phyloP scores from a whole-genome alignment of 2,113 vertebrate genomes.

The Callorhinus ursinus region DNA sequence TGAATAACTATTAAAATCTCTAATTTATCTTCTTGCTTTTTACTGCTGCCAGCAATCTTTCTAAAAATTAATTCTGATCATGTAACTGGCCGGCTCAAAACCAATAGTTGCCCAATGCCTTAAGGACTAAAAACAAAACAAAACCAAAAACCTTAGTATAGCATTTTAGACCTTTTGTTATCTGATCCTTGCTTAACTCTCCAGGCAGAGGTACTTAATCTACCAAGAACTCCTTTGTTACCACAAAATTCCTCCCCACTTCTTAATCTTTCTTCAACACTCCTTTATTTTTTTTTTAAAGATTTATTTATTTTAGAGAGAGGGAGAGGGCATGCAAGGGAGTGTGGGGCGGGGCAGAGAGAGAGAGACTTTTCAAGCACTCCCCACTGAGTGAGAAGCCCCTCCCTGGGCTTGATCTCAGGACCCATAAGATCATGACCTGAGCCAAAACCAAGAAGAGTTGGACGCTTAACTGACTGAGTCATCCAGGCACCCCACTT shows the following conservation, averaged over 20 bases:
- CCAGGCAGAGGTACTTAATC: not conserved
- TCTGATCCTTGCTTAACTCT: constrained; percentile 17
- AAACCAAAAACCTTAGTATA: not conserved
- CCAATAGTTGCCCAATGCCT: not conserved
- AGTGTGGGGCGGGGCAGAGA: not conserved
- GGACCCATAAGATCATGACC: not conserved
- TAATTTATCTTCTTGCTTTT: not conserved
- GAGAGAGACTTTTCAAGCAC: not conserved
- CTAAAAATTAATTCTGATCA: constrained; percentile 38
- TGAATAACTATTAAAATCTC: not conserved
- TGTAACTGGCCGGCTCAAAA: constrained; percentile 19
- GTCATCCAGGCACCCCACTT: not conserved
- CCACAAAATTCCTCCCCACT: not conserved
- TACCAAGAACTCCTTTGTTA: not conserved
- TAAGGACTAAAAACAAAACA: not conserved
- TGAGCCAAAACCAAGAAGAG: not conserved
- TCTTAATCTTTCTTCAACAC: not conserved
- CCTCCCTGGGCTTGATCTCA: not conserved
- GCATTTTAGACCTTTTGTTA: not conserved
- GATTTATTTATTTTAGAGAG: not conserved
- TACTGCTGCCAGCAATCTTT: not conserved
- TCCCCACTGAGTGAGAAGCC: not conserved
- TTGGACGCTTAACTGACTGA: not conserved
- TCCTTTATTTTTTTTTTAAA: not conserved
- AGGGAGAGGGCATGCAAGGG: not conserved